Conservation (phyloP, 2,113 vertebrate species). For the Muntiacus reevesi region DNA sequence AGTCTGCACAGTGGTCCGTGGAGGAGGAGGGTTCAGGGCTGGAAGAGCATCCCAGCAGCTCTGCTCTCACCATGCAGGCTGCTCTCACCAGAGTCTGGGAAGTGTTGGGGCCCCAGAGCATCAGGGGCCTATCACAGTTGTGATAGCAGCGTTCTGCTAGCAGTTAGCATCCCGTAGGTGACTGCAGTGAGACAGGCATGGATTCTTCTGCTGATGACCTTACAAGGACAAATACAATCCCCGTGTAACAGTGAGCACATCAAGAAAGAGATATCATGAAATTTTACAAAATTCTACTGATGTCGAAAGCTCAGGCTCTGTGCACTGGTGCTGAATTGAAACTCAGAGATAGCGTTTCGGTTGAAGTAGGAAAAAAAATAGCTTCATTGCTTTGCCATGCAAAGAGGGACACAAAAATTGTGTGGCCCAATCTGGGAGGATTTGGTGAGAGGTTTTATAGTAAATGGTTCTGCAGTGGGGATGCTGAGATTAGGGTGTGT, state of each 20-base stretch:
- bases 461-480: not conserved
- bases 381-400: not conserved
- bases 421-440: not conserved
- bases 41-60: too few relatives aligned
- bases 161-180: too few relatives aligned
- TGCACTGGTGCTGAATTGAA: not conserved
- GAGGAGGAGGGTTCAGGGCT: not conserved
- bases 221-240: not conserved
- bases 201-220: not conserved
- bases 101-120: not conserved
- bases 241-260: not conserved
- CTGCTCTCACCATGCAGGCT: not conserved
- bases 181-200: not conserved
- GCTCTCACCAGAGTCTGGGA: not conserved
- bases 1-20: accelerated
- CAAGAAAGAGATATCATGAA: not conserved
- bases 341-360: not conserved
- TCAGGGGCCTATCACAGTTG: not conserved
- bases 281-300: not conserved
- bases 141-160: not conserved
- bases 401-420: not conserved
- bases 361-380: not conserved
- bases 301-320: not conserved
- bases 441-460: not conserved
- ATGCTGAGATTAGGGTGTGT: not conserved